phyloP scores from a whole-genome alignment of 2,113 vertebrate species.

The Pangasianodon hypophthalmus region DNA sequence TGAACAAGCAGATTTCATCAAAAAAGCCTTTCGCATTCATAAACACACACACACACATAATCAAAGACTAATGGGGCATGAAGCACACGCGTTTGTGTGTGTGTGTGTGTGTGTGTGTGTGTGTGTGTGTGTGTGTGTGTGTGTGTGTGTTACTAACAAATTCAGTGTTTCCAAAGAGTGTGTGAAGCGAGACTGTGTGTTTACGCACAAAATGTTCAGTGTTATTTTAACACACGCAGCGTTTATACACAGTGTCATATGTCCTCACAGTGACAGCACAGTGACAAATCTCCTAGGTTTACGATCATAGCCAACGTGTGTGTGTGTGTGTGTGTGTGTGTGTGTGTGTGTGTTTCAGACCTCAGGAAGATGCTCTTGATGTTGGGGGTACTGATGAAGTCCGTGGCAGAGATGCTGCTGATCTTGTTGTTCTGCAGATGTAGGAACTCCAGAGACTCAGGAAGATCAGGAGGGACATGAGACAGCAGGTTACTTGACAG shows the following conservation, averaged over 20 bases:
- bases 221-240: neutral
- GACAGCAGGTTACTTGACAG: constrained; percentile 89
- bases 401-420: constrained; percentile 76
- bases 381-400: constrained; percentile 92
- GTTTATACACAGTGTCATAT: neutral
- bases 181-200: neutral
- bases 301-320: neutral
- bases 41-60: neutral
- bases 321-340: constrained; percentile 2
- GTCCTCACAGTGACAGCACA: neutral
- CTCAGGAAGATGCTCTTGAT: constrained; percentile 95
- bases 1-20: neutral
- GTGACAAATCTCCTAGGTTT: neutral
- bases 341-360: constrained; percentile 66
- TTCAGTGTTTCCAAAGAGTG: neutral
- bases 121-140: neutral
- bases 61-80: neutral
- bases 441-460: constrained; percentile 88
- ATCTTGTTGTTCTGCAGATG: constrained; percentile 94
- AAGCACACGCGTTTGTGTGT: neutral
- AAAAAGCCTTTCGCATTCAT: neutral
- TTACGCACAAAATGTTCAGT: neutral
- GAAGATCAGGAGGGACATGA: constrained; percentile 86
- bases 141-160: neutral
- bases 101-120: constrained; percentile 8